Evolutionary conservation across 37 sponge, comb jelly and placozoan genomes (phyloP), one percentile per base, ranked within the genome.

Genomic region (Beroe forskalii): DNA sequence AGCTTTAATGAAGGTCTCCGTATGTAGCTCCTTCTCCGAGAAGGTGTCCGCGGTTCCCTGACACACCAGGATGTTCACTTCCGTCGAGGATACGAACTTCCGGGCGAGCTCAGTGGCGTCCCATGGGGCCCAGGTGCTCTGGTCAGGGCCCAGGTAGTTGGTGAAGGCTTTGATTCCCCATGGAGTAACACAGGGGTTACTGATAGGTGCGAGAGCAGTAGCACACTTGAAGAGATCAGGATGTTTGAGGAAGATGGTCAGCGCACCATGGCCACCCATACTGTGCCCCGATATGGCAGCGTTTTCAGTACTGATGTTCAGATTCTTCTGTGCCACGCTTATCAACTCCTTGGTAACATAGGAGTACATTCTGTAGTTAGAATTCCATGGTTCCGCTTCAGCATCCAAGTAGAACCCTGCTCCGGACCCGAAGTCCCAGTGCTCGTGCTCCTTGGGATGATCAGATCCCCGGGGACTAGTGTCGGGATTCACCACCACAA

Each of bases 191-290:
- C 75, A 40, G 0, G 99, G 99, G 72, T 98, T 98, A 64, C 93
- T 93, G 42, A 98, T 96, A 0, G 99, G 99, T 66, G 99, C 92
- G 91, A 98, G 94, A 20, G 97, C 99, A 43, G 95, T 94, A 0
- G 93, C 93, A 28, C 95, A 94, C 83, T 91, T 75, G 91, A 66
- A 89, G 2, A 90, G 28, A 32, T 32, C 94, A 20, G 99, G 99
- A 60, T 95, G 95, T 67, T 94, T 93, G 41, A 98, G 89, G 32
- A 91, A 90, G 86, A 94, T 95, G 25, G 94, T 91, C 28, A 98
- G 93, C 27, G 97, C 97, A 9, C 99, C 99, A 76, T 98, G 99
- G 0, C 99, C 99, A 42, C 99, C 99, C 99, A 98, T 98, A 44
- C 96, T 95, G 90, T 98, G 97, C 20, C 99, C 99, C 41, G 66